Conservation (phyloP, 2,113 vertebrate genomes). For the Tyrannus savana region DNA sequence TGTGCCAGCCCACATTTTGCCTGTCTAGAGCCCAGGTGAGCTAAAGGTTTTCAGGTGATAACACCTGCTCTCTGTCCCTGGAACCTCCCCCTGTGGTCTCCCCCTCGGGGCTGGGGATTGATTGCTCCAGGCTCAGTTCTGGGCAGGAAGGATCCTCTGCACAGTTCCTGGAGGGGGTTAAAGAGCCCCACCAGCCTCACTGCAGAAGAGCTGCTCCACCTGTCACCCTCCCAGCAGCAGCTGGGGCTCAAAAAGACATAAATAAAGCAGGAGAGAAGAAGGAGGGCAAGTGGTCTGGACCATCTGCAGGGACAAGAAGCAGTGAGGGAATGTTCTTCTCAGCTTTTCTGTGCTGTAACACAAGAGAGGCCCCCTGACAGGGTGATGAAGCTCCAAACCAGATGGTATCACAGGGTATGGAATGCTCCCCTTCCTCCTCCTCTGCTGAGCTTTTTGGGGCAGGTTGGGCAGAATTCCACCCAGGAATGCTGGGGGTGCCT, state of each 20-base stretch:
- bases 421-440: background rate
- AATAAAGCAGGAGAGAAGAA: background rate
- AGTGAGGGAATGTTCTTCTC: fast-evolving
- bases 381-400: background rate
- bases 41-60: background rate
- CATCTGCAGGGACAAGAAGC: background rate
- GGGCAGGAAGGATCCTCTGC: background rate
- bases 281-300: background rate
- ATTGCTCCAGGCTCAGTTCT: background rate
- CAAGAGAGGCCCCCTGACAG: background rate
- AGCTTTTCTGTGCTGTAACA: background rate
- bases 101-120: too few species aligned
- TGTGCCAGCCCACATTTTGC: background rate
- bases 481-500: background rate
- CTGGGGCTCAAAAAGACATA: background rate
- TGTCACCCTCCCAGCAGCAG: background rate
- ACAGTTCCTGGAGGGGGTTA: too few species aligned
- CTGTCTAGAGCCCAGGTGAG: background rate
- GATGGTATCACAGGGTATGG: background rate
- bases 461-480: background rate
- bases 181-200: background rate
- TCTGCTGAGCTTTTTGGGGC: background rate
- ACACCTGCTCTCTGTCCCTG: background rate
- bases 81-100: background rate
- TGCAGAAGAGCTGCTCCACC: background rate